A percentile compares a stretch with the other conserved stretches of the same genome.
phyloP scores from a whole-genome alignment of 2,113 vertebrate species.

The Brachionichthys hirsutus region DNA sequence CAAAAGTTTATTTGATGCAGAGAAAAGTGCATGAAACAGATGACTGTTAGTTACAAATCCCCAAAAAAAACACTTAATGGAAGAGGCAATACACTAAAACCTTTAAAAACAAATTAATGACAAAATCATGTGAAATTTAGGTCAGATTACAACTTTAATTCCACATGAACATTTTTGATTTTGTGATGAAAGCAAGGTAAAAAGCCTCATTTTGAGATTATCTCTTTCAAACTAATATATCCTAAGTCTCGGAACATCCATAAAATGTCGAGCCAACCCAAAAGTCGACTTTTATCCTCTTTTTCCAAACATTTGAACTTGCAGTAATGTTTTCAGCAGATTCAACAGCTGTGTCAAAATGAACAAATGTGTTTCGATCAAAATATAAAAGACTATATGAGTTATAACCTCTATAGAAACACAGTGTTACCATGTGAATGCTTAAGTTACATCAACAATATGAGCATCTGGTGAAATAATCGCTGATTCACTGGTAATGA shows the following conservation, averaged over 20 bases:
- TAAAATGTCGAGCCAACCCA: background rate
- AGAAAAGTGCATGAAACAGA: too few relatives aligned
- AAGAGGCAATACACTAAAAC: too few relatives aligned
- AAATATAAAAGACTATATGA: background rate
- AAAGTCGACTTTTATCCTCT: background rate
- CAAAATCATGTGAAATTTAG: too few relatives aligned
- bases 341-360: background rate
- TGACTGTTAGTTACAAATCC: too few relatives aligned
- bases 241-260: background rate
- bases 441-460: too few relatives aligned
- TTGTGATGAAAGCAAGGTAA: background rate
- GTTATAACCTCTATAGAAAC: too few relatives aligned
- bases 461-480: slow-evolving; percentile 61
- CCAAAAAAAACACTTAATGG: too few relatives aligned
- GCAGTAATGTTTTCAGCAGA: background rate
- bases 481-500: slow-evolving; percentile 39
- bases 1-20: background rate
- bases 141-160: too few relatives aligned
- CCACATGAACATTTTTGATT: background rate
- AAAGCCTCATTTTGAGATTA: background rate
- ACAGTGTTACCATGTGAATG: background rate
- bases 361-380: background rate
- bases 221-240: slow-evolving; percentile 3
- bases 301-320: background rate
- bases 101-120: too few relatives aligned